Conservation (phyloP, 92 coral and sea anemone genomes). For the Isaurus tuberculatus region DNA sequence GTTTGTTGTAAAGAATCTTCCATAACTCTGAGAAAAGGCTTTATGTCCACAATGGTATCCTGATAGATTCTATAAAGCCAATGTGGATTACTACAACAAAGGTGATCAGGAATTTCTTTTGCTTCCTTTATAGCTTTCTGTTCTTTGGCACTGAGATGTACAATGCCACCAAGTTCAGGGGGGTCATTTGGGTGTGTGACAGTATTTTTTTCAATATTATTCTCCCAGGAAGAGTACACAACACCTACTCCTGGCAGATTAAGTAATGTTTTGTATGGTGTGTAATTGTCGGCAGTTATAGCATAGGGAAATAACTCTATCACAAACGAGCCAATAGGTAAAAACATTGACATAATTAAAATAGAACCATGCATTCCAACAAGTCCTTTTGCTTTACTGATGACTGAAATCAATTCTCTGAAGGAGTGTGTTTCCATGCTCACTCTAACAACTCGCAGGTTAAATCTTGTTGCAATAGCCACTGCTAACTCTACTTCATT, state of each 20-base stretch:
- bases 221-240: slow-evolving; percentile 82
- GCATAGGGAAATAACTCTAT: slow-evolving; percentile 94
- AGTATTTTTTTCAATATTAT: slow-evolving; percentile 78
- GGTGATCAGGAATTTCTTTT: slow-evolving; percentile 77
- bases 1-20: slow-evolving; percentile 49
- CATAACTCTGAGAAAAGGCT: slow-evolving; percentile 66
- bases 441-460: slow-evolving; percentile 74
- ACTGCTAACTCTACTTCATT: slow-evolving; percentile 84
- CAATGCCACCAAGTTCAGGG: slow-evolving; percentile 92
- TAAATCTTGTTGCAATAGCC: slow-evolving; percentile 76
- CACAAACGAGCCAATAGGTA: slow-evolving; percentile 72
- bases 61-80: slow-evolving; percentile 98
- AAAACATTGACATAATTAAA: slow-evolving; percentile 84
- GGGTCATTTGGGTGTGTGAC: slow-evolving; percentile 81
- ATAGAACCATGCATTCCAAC: slow-evolving; percentile 98
- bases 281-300: slow-evolving; percentile 76
- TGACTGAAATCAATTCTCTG: slow-evolving; percentile 67
- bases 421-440: slow-evolving; percentile 89
- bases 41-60: slow-evolving; percentile 85
- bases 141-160: slow-evolving; percentile 72
- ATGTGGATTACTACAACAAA: slow-evolving; percentile 86
- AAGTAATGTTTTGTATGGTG: slow-evolving; percentile 88
- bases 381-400: slow-evolving; percentile 78
- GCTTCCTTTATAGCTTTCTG: slow-evolving; percentile 65
- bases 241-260: slow-evolving; percentile 78